Evolutionary conservation across 2,113 vertebrate species (phyloP).

Genomic region (Rana temporaria): DNA sequence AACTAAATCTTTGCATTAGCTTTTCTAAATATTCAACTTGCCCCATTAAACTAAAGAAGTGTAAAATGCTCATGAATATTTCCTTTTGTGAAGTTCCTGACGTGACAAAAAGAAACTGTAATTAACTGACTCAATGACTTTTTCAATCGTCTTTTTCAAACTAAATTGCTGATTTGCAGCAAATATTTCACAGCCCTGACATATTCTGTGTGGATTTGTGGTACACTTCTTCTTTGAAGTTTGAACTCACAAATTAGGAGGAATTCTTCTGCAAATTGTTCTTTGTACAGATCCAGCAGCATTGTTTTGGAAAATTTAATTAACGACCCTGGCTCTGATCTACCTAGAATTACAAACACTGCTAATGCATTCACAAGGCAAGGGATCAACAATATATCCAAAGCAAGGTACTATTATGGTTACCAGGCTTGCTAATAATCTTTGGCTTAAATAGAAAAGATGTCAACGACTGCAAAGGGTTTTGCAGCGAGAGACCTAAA

Average conservation of each 20-base stretch:
- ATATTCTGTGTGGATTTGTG: constrained; percentile 27
- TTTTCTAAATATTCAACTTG: constrained; percentile 65
- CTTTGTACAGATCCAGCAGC: constrained; percentile 33
- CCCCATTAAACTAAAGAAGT: constrained; percentile 80
- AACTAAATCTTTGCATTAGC: constrained; percentile 76
- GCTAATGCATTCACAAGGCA: constrained; percentile 31
- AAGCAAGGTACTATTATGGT: constrained; percentile 42
- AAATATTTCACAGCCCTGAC: constrained; percentile 64
- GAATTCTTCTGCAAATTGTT: constrained; percentile 33
- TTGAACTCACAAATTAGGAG: constrained; percentile 44
- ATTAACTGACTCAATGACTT: constrained; percentile 76
- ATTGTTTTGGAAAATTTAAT: constrained; percentile 47
- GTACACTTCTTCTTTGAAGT: constrained; percentile 32
- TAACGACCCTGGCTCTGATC: constrained; percentile 26
- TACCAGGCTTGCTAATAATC: constrained; percentile 26
- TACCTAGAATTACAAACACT: constrained; percentile 39
- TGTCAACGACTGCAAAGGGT: neutral
- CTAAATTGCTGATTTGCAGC: constrained; percentile 65
- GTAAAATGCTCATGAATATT: constrained; percentile 79
- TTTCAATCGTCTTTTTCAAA: constrained; percentile 77
- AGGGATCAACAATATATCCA: constrained; percentile 38
- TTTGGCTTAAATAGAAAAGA: constrained; percentile 2
- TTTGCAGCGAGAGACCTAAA: neutral
- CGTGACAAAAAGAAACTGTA: constrained; percentile 78
- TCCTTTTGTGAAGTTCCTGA: constrained; percentile 80